Conservation (phyloP, 2,797 vertebrate species). For the Euthynnus affinis region DNA sequence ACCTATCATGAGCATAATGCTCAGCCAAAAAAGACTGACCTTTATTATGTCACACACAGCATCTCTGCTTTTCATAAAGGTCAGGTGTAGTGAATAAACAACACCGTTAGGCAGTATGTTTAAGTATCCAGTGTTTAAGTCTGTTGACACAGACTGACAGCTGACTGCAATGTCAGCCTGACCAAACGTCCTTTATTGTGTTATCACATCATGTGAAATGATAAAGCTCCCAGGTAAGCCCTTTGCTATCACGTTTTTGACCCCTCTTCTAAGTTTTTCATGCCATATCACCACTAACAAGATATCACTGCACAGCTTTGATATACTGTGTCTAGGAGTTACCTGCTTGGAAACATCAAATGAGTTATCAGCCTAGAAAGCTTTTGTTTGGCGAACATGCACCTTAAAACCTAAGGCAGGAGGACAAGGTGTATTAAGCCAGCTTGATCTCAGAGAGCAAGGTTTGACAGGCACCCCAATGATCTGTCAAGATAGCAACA, state of each 20-base stretch:
- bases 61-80: conserved; percentile 36
- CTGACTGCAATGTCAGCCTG: conserved; percentile 25
- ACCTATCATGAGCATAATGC: conserved; percentile 15
- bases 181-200: conserved; percentile 9
- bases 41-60: conserved; percentile 24
- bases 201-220: conserved; percentile 29
- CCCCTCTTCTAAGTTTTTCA: conserved; percentile 30
- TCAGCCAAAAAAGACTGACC: conserved; percentile 2
- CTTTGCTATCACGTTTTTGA: conserved; percentile 18
- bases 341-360: conserved; percentile 54
- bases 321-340: conserved; percentile 42
- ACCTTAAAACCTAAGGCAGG: conserved; percentile 42
- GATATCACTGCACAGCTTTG: conserved; percentile 52
- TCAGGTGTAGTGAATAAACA: conserved; percentile 43
- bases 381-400: conserved; percentile 52
- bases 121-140: not conserved
- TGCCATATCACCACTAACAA: conserved; percentile 37
- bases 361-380: conserved; percentile 39
- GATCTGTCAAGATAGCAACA: conserved; percentile 66
- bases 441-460: conserved; percentile 63
- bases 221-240: conserved; percentile 13
- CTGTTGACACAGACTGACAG: conserved; percentile 35
- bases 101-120: conserved; percentile 15
- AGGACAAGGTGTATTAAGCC: conserved; percentile 60
- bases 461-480: conserved; percentile 59